These are phyloP conservation scores for Phylloscopus trochiloides DNA, from an alignment of 2,113 vertebrate genomes.

Conservation along the genomic window DNA sequence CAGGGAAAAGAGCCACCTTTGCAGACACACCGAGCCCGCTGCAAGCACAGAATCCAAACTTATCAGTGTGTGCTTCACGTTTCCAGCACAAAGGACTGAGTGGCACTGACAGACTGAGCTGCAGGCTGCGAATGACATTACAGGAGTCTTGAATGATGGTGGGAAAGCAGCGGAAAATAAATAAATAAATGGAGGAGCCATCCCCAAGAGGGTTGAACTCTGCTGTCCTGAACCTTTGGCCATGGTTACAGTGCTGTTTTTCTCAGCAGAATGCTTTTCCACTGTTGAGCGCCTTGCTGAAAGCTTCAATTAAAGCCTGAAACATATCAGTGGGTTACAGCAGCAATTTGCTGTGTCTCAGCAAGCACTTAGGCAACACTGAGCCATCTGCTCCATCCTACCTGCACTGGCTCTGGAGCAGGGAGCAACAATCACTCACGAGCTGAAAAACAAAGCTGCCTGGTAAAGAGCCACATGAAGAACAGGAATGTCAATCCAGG, in stretches of 20 bases:
- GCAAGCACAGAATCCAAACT: neutral
- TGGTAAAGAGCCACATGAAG: neutral
- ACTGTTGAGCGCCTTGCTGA: conserved; percentile 26
- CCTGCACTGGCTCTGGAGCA: neutral
- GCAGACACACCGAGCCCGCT: neutral
- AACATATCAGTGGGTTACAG: conserved; percentile 42
- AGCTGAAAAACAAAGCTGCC: neutral
- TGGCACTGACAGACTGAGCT: neutral
- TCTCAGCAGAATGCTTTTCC: conserved; percentile 47
- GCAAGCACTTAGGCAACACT: conserved; percentile 13
- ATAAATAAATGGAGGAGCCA: neutral
- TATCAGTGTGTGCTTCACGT: neutral
- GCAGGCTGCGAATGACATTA: neutral
- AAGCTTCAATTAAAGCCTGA: conserved; percentile 61
- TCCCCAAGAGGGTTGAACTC: conserved; percentile 50
- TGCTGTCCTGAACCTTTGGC: conserved; percentile 54
- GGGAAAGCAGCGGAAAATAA: conserved; percentile 24
- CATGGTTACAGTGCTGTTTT: conserved; percentile 22
- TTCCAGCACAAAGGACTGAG: neutral
- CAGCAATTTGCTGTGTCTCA: conserved; percentile 50
- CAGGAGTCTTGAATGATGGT: neutral
- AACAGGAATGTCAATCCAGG: neutral
- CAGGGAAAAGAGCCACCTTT: neutral
- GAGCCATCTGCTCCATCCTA: conserved; percentile 56
- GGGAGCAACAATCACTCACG: neutral